Base-by-base conservation (phyloP, 2,888 invertebrate genomes). In the Buathra laborator region DNA sequence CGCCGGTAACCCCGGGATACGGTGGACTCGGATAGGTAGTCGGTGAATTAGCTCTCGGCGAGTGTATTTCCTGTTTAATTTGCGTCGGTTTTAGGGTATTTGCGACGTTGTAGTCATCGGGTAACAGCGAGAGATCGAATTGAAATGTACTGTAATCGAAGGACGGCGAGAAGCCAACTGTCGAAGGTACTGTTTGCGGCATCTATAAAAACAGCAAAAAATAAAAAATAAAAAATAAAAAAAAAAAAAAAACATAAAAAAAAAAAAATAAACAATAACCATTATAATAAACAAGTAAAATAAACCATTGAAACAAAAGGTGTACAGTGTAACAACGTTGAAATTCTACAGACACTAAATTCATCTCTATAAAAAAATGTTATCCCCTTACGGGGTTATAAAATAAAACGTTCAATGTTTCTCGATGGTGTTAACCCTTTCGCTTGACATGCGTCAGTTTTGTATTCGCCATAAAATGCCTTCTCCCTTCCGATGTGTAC, bases 161-260 rank as follows among this genome's bases (percentile, higher is more conserved):
- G 87, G 96, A 96, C 90, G 97, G 96, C 94, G 96, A 97, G 93
- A 96, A 96, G 94, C 96, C 97, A 81, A 90, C 90, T 91, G 96
- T 96, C 90, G 96, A 95, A 82, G 97, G 97, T 91, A 97, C 97
- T 91, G 96, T 97, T 95, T 97, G 97, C 94, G 97, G 97, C 97
- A 97, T 97, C 97, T 97, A 96, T 12, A 94, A 95, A 87, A 88
- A 62, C 6, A 62, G 10, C 24, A 90, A 88, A 87, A 85, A 86
- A 74, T 74, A 53, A 70, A 12, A 10, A 19, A n/a, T 71, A 72
- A 56, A 44, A 0, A 12, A 7, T 59, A 19, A 19, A 16, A 24
- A 48, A n/a, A 64, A 75, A 19, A 6, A 10, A 59, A 44, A 59
- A 32, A 4, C 4, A 6, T 0, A 6, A 48, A 32, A 48, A 62